phyloP scores from a whole-genome alignment of 2,113 vertebrate genomes.

The Brachyhypopomus gauderio region DNA sequence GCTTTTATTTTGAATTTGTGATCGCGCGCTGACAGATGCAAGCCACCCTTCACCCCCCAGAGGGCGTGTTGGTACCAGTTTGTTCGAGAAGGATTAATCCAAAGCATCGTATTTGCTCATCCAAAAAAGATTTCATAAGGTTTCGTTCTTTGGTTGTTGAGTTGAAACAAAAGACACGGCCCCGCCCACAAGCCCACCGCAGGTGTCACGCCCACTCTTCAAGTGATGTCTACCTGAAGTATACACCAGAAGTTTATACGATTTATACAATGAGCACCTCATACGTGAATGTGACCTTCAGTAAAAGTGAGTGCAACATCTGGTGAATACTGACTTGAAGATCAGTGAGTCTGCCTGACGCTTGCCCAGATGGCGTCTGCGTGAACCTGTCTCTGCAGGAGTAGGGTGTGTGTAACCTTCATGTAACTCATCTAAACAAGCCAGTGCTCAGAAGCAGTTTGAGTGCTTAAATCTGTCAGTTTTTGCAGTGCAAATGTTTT shows the following conservation, averaged over 20 bases:
- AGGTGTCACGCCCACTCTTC: slow-evolving; percentile 16
- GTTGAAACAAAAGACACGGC: neutral
- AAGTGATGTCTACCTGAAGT: slow-evolving; percentile 3
- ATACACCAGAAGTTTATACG: slow-evolving; percentile 33
- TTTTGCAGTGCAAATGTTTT: neutral
- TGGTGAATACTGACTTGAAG: slow-evolving; percentile 49
- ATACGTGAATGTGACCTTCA: neutral
- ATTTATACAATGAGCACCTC: neutral
- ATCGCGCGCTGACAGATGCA: slow-evolving; percentile 5
- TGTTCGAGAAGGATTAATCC: slow-evolving; percentile 29
- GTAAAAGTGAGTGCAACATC: slow-evolving; percentile 1
- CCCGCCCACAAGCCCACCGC: neutral
- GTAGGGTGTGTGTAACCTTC: neutral
- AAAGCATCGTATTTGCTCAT: neutral
- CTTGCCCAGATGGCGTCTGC: neutral
- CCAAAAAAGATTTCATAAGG: neutral
- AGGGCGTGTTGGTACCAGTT: slow-evolving; percentile 29
- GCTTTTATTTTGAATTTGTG: neutral
- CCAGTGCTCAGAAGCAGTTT: neutral
- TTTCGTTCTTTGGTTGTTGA: neutral
- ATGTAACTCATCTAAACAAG: neutral
- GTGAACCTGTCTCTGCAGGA: neutral
- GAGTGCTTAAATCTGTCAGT: neutral
- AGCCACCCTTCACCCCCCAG: slow-evolving; percentile 23
- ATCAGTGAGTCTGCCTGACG: neutral